Conservation (phyloP, 1,140 invertebrate genomes). For the Drosophila ohnishii region DNA sequence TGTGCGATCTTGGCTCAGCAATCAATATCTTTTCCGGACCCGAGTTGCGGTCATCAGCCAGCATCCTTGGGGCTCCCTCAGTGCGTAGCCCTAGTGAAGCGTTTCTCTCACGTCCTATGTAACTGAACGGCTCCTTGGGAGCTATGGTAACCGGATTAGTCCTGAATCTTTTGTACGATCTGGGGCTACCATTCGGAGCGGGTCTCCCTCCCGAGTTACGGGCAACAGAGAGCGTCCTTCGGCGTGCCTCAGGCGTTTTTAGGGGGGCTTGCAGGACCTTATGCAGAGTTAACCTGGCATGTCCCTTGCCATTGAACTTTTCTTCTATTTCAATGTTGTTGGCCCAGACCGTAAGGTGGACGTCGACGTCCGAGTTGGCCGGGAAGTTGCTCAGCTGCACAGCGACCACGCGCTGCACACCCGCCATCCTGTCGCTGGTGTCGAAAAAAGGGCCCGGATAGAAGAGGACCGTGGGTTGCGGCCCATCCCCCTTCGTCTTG, state of each 20-base stretch:
- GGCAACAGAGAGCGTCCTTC: background rate
- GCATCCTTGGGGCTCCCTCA: too few species aligned
- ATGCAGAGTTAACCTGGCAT: slow-evolving; percentile 20
- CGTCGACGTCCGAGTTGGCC: background rate
- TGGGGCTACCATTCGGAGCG: background rate
- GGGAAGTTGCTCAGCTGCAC: slow-evolving; percentile 35
- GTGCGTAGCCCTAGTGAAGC: background rate
- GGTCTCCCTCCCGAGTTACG: background rate
- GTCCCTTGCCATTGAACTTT: slow-evolving; percentile 14
- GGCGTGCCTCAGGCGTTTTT: background rate
- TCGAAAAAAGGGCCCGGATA: slow-evolving; percentile 40
- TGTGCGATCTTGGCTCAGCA: background rate
- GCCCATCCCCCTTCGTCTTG: background rate
- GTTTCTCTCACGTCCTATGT: too few species aligned
- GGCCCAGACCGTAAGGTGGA: slow-evolving; percentile 52
- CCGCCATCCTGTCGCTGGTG: slow-evolving; percentile 3
- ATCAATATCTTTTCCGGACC: background rate
- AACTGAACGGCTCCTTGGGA: background rate
- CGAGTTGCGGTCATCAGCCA: too few species aligned
- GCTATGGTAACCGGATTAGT: too few species aligned
- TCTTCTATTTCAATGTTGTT: slow-evolving; percentile 46
- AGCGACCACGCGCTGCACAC: slow-evolving; percentile 37
- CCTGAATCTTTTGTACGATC: background rate
- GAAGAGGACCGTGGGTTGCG: background rate
- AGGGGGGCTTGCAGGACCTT: background rate